Conservation (phyloP, 2,113 vertebrate species). For the Seriola rivoliana region DNA sequence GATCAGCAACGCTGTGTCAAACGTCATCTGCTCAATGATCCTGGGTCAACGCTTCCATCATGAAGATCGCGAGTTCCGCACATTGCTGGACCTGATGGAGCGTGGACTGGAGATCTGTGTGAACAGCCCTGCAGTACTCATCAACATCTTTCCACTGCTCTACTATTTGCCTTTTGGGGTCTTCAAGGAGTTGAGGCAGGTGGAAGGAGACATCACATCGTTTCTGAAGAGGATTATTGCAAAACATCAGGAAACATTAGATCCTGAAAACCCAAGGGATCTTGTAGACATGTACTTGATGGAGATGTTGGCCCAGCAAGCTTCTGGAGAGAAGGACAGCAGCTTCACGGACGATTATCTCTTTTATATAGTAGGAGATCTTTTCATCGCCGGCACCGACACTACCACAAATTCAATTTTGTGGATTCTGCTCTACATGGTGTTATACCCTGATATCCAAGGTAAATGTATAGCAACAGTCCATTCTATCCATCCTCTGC, state of each 20-base stretch:
- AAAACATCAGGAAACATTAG: slow-evolving; percentile 88
- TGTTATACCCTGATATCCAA: slow-evolving; percentile 89
- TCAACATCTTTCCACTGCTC: slow-evolving; percentile 91
- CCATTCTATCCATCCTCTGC: not conserved
- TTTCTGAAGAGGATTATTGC: slow-evolving; percentile 93
- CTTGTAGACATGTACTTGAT: slow-evolving; percentile 96
- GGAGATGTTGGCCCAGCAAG: slow-evolving; percentile 83
- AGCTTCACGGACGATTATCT: slow-evolving; percentile 94
- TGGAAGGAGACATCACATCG: slow-evolving; percentile 88
- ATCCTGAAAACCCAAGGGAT: slow-evolving; percentile 89
- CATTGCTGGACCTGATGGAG: slow-evolving; percentile 89
- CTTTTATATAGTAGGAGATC: slow-evolving; percentile 95
- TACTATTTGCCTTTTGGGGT: slow-evolving; percentile 93
- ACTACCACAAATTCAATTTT: slow-evolving; percentile 96
- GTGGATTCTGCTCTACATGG: slow-evolving; percentile 96
- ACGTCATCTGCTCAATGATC: slow-evolving; percentile 93
- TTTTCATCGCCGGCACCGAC: slow-evolving; percentile 97
- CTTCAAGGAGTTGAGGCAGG: slow-evolving; percentile 90
- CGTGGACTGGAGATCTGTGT: slow-evolving; percentile 89
- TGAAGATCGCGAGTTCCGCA: slow-evolving; percentile 88
- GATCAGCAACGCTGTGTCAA: slow-evolving; percentile 90
- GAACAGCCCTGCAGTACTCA: slow-evolving; percentile 87
- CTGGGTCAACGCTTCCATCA: slow-evolving; percentile 92
- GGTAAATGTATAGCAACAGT: slow-evolving; percentile 78
- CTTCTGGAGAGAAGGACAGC: slow-evolving; percentile 79